A percentile compares a stretch with the other conserved stretches of the same genome.
Conservation (phyloP, 2,888 invertebrate genomes). For the Cordylochernes scorpioides region DNA sequence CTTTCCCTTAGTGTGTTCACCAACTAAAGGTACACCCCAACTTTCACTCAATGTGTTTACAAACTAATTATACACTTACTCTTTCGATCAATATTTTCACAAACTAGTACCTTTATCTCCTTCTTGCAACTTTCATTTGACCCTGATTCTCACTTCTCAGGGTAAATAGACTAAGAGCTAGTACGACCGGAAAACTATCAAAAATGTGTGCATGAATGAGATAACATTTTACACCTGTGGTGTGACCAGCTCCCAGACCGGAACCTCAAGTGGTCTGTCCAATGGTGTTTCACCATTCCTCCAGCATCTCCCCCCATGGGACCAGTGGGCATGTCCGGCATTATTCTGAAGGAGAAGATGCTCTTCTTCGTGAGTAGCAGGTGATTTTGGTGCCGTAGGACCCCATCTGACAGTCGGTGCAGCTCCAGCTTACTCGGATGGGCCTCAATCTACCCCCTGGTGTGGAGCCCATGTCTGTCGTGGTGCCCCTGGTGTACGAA, state of each 20-base stretch:
- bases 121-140: neutral
- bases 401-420: constrained; percentile 14
- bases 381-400: neutral
- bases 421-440: constrained; percentile 47
- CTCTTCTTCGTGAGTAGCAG: constrained; percentile 45
- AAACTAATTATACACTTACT: too few species aligned
- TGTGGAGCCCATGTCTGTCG: constrained; percentile 41
- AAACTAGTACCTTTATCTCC: too few species aligned
- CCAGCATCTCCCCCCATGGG: constrained; percentile 59
- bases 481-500: constrained; percentile 71
- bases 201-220: neutral
- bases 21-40: too few species aligned
- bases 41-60: too few species aligned
- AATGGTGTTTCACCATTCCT: constrained; percentile 72
- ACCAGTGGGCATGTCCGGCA: constrained; percentile 62
- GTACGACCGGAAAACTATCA: neutral
- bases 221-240: neutral
- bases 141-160: too few species aligned
- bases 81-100: too few species aligned
- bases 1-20: too few species aligned
- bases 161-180: neutral
- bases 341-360: constrained; percentile 59
- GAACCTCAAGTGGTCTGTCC: constrained; percentile 41
- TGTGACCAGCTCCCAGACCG: constrained; percentile 19
- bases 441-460: constrained; percentile 24